A percentile compares a stretch with the other conserved stretches of the same genome.
Evolutionary conservation across 2,888 invertebrate genomes (phyloP).

Genomic region (Periphyllus acericola): DNA sequence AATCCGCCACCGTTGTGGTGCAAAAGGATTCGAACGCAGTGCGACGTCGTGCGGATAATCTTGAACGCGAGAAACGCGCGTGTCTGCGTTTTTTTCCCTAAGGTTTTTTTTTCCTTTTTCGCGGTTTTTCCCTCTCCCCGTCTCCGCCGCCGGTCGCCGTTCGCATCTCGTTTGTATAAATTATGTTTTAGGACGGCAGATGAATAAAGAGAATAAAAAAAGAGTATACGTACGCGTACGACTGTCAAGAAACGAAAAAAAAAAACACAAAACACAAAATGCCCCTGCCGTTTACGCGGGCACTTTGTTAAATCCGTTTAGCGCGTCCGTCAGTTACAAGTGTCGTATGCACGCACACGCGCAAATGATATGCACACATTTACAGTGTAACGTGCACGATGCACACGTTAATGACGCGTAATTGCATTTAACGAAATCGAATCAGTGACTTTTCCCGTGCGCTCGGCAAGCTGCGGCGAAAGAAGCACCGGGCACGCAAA

Average conservation of each 20-base stretch:
- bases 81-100: not conserved
- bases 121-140: too few species aligned
- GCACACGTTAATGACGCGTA: too few species aligned
- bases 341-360: not conserved
- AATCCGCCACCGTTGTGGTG: too few species aligned
- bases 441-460: too few species aligned
- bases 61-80: not conserved
- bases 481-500: too few species aligned
- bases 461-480: too few species aligned
- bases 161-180: not conserved
- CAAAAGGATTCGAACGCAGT: not conserved
- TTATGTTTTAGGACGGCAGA: not conserved
- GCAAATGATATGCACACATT: not conserved
- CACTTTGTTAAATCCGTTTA: not conserved
- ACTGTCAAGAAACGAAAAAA: not conserved
- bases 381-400: too few species aligned
- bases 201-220: not conserved
- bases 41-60: not conserved
- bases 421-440: too few species aligned
- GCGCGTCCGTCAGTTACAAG: not conserved
- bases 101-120: too few species aligned
- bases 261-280: not conserved
- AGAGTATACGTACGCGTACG: not conserved
- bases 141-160: not conserved
- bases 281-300: not conserved